These are phyloP conservation scores for Eupithecia pulchellata DNA, from an alignment of 2,888 invertebrate species.

Conservation along the genomic window DNA sequence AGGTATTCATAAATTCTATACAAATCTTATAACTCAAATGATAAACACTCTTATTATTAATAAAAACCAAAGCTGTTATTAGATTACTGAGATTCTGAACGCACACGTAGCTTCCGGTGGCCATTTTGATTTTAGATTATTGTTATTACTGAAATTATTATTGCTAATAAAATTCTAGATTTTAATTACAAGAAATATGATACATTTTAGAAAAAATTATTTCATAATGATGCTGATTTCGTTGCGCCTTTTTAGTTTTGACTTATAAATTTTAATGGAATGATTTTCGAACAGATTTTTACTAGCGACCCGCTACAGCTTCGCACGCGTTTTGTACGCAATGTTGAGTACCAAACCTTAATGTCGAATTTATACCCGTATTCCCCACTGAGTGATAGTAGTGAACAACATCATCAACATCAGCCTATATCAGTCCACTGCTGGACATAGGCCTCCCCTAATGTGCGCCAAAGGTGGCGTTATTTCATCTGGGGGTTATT, in stretches of 20 bases:
- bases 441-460: too few species aligned
- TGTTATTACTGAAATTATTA: constrained; percentile 21
- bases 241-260: neutral
- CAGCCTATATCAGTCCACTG: too few species aligned
- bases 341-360: too few species aligned
- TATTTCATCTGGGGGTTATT: too few species aligned
- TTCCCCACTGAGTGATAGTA: too few species aligned
- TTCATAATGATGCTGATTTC: neutral
- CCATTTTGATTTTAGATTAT: constrained; percentile 20
- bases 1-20: neutral
- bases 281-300: too few species aligned
- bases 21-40: constrained; percentile 5
- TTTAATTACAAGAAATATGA: neutral
- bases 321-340: too few species aligned
- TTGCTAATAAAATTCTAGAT: constrained; percentile 3
- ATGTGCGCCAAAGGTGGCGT: too few species aligned
- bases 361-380: too few species aligned
- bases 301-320: too few species aligned
- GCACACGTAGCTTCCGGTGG: constrained; percentile 76
- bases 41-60: constrained; percentile 9
- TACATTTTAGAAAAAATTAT: neutral
- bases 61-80: constrained; percentile 50
- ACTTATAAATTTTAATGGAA: neutral
- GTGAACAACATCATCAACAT: too few species aligned
- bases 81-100: constrained; percentile 60